Percentiles rank a stretch among this genome's conserved stretches.
Evolutionary conservation across 2,888 invertebrate species (phyloP).

Genomic region (Uropetala carovei): DNA sequence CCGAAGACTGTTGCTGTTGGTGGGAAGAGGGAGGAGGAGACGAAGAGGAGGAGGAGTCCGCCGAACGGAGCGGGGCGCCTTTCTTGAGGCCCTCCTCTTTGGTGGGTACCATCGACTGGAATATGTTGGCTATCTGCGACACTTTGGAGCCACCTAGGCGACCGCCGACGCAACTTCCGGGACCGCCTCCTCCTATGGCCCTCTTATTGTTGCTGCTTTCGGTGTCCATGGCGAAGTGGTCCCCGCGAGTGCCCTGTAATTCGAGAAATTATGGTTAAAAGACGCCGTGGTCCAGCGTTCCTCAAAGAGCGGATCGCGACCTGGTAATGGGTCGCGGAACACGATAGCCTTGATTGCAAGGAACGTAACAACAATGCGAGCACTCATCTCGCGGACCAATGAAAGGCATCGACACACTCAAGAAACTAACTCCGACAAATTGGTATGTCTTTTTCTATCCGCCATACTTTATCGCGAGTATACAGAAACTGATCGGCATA

Average conservation of each 20-base stretch:
- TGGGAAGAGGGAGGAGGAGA: conserved; percentile 61
- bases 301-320: no score
- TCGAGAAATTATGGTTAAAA: background rate
- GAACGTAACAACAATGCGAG: no score
- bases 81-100: conserved; percentile 69
- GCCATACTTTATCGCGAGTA: no score
- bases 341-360: no score
- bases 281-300: background rate
- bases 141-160: conserved; percentile 84
- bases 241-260: conserved; percentile 7
- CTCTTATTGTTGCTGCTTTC: conserved; percentile 48
- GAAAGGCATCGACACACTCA: no score
- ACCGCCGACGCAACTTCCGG: conserved; percentile 17
- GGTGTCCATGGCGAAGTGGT: conserved; percentile 18
- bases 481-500: no score
- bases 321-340: no score
- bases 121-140: conserved; percentile 93
- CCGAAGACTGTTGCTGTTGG: conserved; percentile 61
- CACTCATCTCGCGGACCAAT: no score
- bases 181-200: conserved; percentile 25
- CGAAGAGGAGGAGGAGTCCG: conserved; percentile 66
- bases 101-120: conserved; percentile 84
- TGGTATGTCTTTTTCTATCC: no score
- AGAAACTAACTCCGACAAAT: no score
- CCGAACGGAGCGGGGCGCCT: conserved; percentile 66